Base-by-base conservation (phyloP, 2,113 vertebrate genomes). In the Agelaius tricolor region DNA sequence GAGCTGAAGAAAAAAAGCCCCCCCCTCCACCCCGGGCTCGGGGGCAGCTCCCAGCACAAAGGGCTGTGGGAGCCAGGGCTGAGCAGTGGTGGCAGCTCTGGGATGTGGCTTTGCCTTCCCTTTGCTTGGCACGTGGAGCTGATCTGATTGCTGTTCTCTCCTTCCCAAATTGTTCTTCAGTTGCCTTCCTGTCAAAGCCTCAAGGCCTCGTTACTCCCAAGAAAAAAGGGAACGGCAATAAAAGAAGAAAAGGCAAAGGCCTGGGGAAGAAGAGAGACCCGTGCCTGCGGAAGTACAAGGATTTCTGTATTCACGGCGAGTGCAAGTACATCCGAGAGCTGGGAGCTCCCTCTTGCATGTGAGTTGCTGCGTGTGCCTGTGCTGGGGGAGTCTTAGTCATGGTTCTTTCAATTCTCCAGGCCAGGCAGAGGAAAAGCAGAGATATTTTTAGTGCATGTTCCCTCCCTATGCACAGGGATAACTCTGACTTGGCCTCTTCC, bases 231-330 rank as follows among this genome's bases (percentile, higher is more conserved):
- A 98, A 98, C 7, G 98, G 98, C 71, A 98, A 98, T 87, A 98
- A 97, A 90, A 98, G 97, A 84, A 99, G 94, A 96, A 98, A 98
- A 97, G 98, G 98, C 63, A 99, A 99, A 80, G 99, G 99, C 8
- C 98, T 98, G 95, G 99, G 99, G 28, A 99, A 97, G 97, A 99
- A 99, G 97, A 99, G 98, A 97, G 98, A 99, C 84, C 99, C 99
- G 0, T 99, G 99, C 90, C 97, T 99, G 96, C 97, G 92, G 95
- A 99, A 99, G 92, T 99, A 98, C 93, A 99, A 99, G 92, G 98
- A 99, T 95, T 99, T 98, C 97, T 99, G 99, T 95, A 99, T 99
- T 95, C 99, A 99, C 2, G 99, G 99, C 68, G 98, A 98, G 80
- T 99, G 99, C 97, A 98, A 98, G 89, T 99, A 99, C 74, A 94